Evolutionary conservation across 2,113 vertebrate species (phyloP).

Genomic region (Capreolus pygargus): DNA sequence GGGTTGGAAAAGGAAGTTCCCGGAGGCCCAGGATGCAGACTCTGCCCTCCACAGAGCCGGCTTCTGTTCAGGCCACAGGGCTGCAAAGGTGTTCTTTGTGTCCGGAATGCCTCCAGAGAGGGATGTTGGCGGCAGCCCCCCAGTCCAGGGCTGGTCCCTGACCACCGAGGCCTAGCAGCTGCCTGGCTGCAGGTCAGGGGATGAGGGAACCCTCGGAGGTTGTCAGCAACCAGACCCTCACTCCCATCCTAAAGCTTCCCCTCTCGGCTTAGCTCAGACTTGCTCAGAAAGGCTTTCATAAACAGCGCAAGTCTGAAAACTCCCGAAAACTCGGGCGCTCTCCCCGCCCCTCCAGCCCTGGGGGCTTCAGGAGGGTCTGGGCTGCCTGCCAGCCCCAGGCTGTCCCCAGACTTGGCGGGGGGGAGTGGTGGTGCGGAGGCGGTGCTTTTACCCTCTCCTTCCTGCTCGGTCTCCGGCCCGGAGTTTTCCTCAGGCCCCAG

Average conservation of each 20-base stretch:
- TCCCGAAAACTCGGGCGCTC: background rate
- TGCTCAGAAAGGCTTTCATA: slow-evolving; percentile 38
- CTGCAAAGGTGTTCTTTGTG: slow-evolving; percentile 56
- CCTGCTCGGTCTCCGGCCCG: slow-evolving; percentile 58
- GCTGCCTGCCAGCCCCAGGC: slow-evolving; percentile 41
- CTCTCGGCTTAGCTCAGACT: background rate
- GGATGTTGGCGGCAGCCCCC: background rate
- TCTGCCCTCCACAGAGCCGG: background rate
- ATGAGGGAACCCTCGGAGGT: background rate
- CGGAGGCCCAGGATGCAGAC: background rate
- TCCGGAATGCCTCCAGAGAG: background rate
- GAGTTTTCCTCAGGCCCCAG: slow-evolving; percentile 44
- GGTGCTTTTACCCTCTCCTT: slow-evolving; percentile 36
- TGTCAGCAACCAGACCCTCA: background rate
- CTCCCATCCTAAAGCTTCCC: background rate
- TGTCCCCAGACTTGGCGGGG: background rate
- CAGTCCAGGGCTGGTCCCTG: background rate
- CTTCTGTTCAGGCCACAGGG: background rate
- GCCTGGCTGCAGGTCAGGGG: background rate
- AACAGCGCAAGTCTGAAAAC: background rate
- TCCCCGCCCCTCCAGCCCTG: background rate
- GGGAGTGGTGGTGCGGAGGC: slow-evolving; percentile 1
- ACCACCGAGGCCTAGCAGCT: background rate
- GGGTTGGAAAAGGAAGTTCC: slow-evolving; percentile 27
- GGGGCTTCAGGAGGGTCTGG: slow-evolving; percentile 57